Base-by-base conservation (phyloP, 2,888 invertebrate species). In the Oxytorus armatus region DNA sequence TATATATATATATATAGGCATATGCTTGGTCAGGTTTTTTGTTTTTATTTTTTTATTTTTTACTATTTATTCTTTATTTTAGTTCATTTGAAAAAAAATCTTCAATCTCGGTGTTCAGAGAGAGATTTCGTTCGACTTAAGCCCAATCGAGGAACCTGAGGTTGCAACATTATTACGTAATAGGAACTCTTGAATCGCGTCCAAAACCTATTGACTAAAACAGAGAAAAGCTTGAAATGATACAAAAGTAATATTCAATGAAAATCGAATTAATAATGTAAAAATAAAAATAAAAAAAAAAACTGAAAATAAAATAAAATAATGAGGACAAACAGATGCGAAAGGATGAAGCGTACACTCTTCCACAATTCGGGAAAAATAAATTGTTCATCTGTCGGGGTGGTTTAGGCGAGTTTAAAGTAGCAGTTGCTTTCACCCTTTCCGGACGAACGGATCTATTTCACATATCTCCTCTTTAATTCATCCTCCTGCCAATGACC, bases 141-240 rank as follows among this genome's bases (percentile, higher is more conserved):
- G 88, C 89, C 87, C 85, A 83, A 85, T 83, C 84, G 87, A 86
- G 85, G 85, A 87, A 87, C 86, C 77, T 86, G 85, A 5, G 75
- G 63, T 78, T 77, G 79, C 83, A 83, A 81, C 76, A 84, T 76
- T 80, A 80, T 80, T 66, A 87, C 79, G 77, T 84, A 85, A 83
- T 89, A 89, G 89, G 88, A 89, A 89, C 87, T n/a, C n/a, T 88
- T 85, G 44, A 68, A 69, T 79, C 55, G 36, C 75, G 78, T 81
- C 79, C 79, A 80, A 81, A n/a, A n/a, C n/a, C 75, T 29, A 70
- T 65, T 81, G 74, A 42, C 11, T 44, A 23, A 57, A 55, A 47
- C 33, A 77, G 51, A 18, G n/a, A 63, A 51, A 18, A 51, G 11
- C 23, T 21, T n/a, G 10, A 23, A 72, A 57, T 23, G 29, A 42